These are phyloP conservation scores for Synanthedon tipuliformis DNA, from an alignment of 2,888 invertebrate genomes.

Conservation along the genomic window DNA sequence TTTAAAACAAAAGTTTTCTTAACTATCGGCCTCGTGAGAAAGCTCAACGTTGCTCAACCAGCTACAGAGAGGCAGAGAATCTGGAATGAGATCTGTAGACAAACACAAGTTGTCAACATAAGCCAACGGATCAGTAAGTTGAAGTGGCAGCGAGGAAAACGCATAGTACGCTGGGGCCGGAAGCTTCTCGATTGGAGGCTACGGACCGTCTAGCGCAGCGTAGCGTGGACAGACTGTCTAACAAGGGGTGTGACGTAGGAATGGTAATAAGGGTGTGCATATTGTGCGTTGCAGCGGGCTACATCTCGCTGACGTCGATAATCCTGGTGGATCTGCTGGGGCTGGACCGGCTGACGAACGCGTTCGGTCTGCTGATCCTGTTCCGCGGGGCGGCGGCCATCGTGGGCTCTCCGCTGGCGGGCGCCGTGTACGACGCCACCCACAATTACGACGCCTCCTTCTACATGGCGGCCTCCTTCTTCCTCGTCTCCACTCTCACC, in stretches of 20 bases:
- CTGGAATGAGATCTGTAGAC: too few species aligned
- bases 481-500: slow-evolving; percentile 84
- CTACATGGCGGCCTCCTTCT: slow-evolving; percentile 90
- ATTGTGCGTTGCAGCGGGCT: slow-evolving; percentile 79
- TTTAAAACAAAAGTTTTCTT: too few species aligned
- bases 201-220: too few species aligned
- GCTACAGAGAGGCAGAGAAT: too few species aligned
- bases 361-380: slow-evolving; percentile 94
- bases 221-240: too few species aligned
- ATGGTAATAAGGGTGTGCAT: neutral
- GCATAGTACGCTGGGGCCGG: too few species aligned
- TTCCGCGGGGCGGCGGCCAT: slow-evolving; percentile 96
- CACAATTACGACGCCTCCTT: slow-evolving; percentile 89
- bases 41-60: too few species aligned
- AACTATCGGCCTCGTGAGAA: too few species aligned
- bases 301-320: slow-evolving; percentile 97
- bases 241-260: neutral
- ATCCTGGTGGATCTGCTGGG: slow-evolving; percentile 96
- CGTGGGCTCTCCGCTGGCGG: slow-evolving; percentile 85
- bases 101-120: too few species aligned
- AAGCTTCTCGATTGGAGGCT: too few species aligned
- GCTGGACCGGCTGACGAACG: slow-evolving; percentile 94
- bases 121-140: too few species aligned
- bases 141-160: too few species aligned
- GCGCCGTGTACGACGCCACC: slow-evolving; percentile 91